Conservation (phyloP, 2,797 vertebrate species). For the Thamnophis elegans region DNA sequence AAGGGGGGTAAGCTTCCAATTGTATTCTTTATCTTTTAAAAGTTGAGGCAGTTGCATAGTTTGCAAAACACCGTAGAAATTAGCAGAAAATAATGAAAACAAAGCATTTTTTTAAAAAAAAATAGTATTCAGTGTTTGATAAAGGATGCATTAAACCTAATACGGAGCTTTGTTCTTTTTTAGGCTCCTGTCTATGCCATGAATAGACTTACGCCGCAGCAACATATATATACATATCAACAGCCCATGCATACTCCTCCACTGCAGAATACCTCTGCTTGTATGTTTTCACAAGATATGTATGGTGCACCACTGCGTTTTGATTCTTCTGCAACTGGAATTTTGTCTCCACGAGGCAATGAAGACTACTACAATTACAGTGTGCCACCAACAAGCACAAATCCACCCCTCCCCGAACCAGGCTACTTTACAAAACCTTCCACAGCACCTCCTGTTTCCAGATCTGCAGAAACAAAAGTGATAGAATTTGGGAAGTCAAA, state of each 20-base stretch:
- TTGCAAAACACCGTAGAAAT: not conserved
- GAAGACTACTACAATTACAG: constrained; percentile 90
- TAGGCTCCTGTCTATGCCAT: constrained; percentile 89
- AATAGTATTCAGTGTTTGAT: not conserved
- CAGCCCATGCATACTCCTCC: constrained; percentile 91
- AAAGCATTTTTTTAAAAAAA: not conserved
- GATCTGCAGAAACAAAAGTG: constrained; percentile 81
- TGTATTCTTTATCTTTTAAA: not conserved
- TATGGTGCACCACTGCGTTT: constrained; percentile 87
- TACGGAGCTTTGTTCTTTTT: constrained; percentile 5
- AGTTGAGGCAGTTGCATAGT: not conserved
- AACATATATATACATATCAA: constrained; percentile 90
- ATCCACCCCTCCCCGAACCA: constrained; percentile 91
- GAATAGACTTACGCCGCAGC: constrained; percentile 90
- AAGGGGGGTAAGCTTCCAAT: not conserved
- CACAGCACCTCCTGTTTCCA: constrained; percentile 72
- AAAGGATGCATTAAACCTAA: not conserved
- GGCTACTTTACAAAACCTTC: constrained; percentile 96
- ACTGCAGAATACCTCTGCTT: constrained; percentile 83
- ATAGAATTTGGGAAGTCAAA: constrained; percentile 84
- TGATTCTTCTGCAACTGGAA: constrained; percentile 85
- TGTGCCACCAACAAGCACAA: constrained; percentile 83
- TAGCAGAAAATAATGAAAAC: not conserved
- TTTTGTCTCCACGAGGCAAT: constrained; percentile 86
- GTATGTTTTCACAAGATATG: constrained; percentile 92